Base-by-base conservation (phyloP, 2,888 invertebrate species). In the Thymelicus sylvestris region DNA sequence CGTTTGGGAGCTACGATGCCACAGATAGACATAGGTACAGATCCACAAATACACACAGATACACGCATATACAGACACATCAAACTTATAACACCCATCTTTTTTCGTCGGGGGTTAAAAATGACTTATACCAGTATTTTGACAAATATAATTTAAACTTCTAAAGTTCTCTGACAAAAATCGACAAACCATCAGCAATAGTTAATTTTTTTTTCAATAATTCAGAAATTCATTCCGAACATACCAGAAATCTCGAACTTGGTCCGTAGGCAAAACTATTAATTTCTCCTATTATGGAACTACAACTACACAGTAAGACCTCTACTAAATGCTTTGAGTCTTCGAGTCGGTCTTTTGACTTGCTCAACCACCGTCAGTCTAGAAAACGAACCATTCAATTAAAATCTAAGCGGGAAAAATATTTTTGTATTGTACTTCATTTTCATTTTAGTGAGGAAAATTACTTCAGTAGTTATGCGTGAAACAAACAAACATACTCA, bases 181-280 rank as follows among this genome's bases (percentile, higher is more conserved):
- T 15, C 4, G 7, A 15, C 6, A 50, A 15, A n/a, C 2, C n/a
- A 50, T 7, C n/a, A 0, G 1, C 15, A 15, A 15, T 50, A 50
- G 6, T 50, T 50, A 50, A 47, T 67, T 61, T 61, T 50, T 50
- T 67, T 67, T 52, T 61, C 61, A 52, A 50, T 61, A 52, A 39
- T 48, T 67, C 67, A 67, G 48, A 38, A 31, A 41, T 67, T 61
- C 48, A 67, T 50, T 67, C 50, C 61, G 61, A 60, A 50, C 47
- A 61, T 48, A 67, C 61, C 48, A 38, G 48, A 67, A 61, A 38
- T 61, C 50, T 19, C 19, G 82, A 84, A 86, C 86, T 83, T 85
- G 85, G 78, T 77, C 79, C 78, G 76, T 80, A 79, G 77, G 78
- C 78, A 78, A 77, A 81, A 81, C 81, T 82, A 81, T 81, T 82